Base-by-base conservation (phyloP, 1,140 invertebrate species). In the Eupristina koningsbergeri region DNA sequence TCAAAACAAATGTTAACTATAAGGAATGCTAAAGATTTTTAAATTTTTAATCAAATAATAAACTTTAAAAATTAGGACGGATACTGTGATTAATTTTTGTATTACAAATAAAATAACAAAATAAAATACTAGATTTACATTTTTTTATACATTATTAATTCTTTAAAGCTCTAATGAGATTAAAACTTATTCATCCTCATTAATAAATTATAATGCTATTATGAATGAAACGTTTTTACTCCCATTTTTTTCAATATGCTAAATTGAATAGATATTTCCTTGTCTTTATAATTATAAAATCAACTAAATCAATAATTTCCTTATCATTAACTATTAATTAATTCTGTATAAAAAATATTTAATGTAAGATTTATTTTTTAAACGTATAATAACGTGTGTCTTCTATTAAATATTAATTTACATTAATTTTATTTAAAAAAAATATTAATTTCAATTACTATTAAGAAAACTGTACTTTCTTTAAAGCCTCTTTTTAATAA, bases 381-480 rank as follows among this genome's bases (percentile, higher is more conserved):
- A 81, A 83, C 36, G 11, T 83, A 53, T 77, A 67, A 77, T 63
- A 81, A 61, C 50, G 3, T 75, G 67, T 50, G 34, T 73, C 47
- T 53, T 61, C 22, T 41, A 58, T 71, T n/a, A 64, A 31, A 78
- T 34, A 45, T 45, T 63, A 74, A 84, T 84, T 79, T 31, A 74
- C 36, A 84, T 74, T 47, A 78, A 6, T 84, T 80, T 39, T 47
- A 79, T 78, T 41, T 9, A 64, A 82, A 67, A 31, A 17, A 34
- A 79, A 29, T 83, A 29, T 29, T 61, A 78, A 58, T 71, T 78
- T 83, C 64, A 58, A 8, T 50, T 58, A 50, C 1, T 64, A 75
- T 74, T n/a, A 8, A 76, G 67, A 64, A 78, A 85, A 58, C 84
- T 85, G 73, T 82, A 63, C 78, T 84, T 77, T 47, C 63, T 84